Evolutionary conservation across 2,797 vertebrate species (phyloP).

Genomic region (Schizopygopsis pylzovi): DNA sequence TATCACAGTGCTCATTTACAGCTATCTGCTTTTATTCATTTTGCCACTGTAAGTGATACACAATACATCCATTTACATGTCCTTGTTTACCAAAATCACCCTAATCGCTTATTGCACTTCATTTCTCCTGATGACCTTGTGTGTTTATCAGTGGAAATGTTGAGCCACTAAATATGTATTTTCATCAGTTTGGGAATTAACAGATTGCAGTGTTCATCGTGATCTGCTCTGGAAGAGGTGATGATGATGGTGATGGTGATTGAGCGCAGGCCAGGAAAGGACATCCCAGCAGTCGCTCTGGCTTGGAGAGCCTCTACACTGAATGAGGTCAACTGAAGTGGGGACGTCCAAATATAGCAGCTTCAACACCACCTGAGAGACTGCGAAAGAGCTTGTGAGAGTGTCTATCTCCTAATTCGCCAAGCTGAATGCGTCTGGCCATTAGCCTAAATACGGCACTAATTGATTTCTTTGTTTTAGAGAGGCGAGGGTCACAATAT

Average conservation of each 20-base stretch:
- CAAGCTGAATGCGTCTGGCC: slow-evolving; percentile 13
- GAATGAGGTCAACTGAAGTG: slow-evolving; percentile 56
- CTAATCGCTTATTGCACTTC: slow-evolving; percentile 10
- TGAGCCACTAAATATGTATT: slow-evolving; percentile 1
- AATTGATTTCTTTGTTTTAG: slow-evolving; percentile 24
- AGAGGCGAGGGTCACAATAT: background rate
- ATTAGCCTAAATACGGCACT: slow-evolving; percentile 38
- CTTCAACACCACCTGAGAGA: slow-evolving; percentile 42
- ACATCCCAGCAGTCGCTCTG: slow-evolving; percentile 22
- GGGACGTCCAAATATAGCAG: slow-evolving; percentile 53
- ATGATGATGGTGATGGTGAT: background rate
- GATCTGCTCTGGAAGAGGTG: background rate
- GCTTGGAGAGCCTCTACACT: slow-evolving; percentile 34
- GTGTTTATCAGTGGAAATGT: background rate
- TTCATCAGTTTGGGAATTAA: slow-evolving; percentile 6
- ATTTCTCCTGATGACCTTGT: slow-evolving; percentile 5
- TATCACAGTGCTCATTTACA: slow-evolving; percentile 40
- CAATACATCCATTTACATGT: background rate
- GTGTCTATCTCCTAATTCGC: slow-evolving; percentile 24
- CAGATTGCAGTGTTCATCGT: background rate
- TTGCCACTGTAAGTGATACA: background rate
- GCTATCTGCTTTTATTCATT: slow-evolving; percentile 39
- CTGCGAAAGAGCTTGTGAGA: background rate
- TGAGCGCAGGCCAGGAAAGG: background rate
- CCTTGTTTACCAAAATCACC: background rate